These are phyloP conservation scores for Apis dorsata DNA, from an alignment of 1,140 invertebrate genomes.

Conservation along the genomic window DNA sequence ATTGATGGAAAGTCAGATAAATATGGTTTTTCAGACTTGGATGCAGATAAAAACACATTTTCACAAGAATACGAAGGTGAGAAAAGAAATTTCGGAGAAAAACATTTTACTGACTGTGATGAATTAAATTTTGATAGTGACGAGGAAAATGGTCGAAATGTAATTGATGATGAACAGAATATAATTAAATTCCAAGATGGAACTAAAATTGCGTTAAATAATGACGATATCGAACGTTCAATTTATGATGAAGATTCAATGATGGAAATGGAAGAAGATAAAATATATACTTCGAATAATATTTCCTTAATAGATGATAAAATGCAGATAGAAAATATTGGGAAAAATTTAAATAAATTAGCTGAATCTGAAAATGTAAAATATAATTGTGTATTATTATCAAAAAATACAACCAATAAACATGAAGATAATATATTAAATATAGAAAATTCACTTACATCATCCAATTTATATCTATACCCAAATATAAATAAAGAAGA, in stretches of 20 bases:
- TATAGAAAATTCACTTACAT: not conserved
- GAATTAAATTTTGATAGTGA: conserved; percentile 33
- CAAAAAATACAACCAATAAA: too few relatives aligned
- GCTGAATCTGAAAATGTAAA: not conserved
- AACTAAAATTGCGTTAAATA: conserved; percentile 22
- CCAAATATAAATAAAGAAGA: not conserved
- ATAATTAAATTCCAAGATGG: conserved; percentile 39
- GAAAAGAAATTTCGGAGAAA: not conserved
- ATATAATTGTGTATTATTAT: not conserved
- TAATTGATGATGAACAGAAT: conserved; percentile 16
- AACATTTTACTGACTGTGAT: not conserved
- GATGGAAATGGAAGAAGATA: not conserved
- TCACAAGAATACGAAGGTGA: not conserved
- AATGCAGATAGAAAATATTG: not conserved
- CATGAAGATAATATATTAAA: not conserved
- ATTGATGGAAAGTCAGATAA: not conserved
- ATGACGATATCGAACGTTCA: not conserved
- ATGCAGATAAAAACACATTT: not conserved
- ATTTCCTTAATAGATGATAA: not conserved
- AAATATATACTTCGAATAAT: not conserved
- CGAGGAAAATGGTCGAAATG: conserved; percentile 12
- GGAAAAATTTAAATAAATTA: not conserved
- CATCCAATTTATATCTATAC: not conserved
- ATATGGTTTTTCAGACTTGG: not conserved
- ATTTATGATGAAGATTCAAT: conserved; percentile 6